Conservation (phyloP, 2,797 vertebrate genomes). For the Lagodon rhomboides region DNA sequence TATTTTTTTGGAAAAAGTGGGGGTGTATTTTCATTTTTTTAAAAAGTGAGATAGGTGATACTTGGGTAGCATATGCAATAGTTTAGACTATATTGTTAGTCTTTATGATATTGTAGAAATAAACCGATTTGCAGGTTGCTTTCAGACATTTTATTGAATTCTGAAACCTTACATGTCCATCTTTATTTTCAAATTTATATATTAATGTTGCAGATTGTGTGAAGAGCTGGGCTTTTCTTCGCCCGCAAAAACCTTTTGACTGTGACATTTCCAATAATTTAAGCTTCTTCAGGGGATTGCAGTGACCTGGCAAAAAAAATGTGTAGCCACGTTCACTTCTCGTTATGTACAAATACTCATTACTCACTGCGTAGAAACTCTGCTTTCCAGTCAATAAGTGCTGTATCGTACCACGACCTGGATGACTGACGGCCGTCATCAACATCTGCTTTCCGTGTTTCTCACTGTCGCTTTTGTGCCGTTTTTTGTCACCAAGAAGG, state of each 20-base stretch:
- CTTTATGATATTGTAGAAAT: slow-evolving; percentile 12
- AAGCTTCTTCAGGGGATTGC: slow-evolving; percentile 67
- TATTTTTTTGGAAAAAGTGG: slow-evolving; percentile 19
- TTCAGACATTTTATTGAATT: slow-evolving; percentile 19
- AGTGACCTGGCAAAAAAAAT: slow-evolving; percentile 20
- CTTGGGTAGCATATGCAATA: slow-evolving; percentile 11
- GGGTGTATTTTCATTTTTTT: slow-evolving; percentile 2
- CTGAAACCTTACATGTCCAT: background rate
- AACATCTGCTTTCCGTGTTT: background rate
- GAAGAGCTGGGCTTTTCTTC: slow-evolving; percentile 31
- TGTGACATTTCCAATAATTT: slow-evolving; percentile 64
- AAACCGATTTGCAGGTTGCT: slow-evolving; percentile 32
- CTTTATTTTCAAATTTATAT: slow-evolving; percentile 21
- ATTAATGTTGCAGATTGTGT: slow-evolving; percentile 3
- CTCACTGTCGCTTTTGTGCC: background rate
- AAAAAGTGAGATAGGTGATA: background rate
- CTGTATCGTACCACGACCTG: too few species aligned
- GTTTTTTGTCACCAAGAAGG: background rate
- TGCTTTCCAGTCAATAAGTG: too few species aligned
- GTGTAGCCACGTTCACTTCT: slow-evolving; percentile 7
- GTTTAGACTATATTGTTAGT: slow-evolving; percentile 21
- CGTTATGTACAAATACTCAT: slow-evolving; percentile 16
- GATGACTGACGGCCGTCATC: too few species aligned
- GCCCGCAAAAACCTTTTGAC: slow-evolving; percentile 22
- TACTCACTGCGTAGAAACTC: background rate